Base-by-base conservation (phyloP, 2,888 invertebrate species). In the Pterobdella sp. region DNA sequence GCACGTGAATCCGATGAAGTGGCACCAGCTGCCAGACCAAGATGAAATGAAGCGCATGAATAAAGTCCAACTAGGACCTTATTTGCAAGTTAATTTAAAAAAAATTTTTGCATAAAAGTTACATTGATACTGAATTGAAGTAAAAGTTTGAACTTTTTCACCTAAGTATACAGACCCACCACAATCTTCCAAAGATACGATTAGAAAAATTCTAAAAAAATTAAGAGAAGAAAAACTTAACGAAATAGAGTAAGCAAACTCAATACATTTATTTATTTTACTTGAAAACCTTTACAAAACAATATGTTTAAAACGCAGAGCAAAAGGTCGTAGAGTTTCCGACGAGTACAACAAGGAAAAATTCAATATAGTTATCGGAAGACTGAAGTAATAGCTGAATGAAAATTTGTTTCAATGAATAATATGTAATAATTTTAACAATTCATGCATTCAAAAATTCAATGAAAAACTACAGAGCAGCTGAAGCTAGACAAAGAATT, bases 401-500 rank as follows among this genome's bases (percentile, higher is more conserved):
- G 31, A 68, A 3, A 42, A 68, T n/a, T 67, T 67, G 14, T 1
- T 29, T 49, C 1, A 52, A 1, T 42, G 14, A 29, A 1, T n/a
- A 0, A 42, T 52, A 29, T 42, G 26, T 31, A 29, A 49, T 31
- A 42, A 29, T 29, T 1, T 52, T 3, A 52, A 42, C 18, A 52
- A 2, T 34, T 14, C 18, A 2, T n/a, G 31, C 4, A 34, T 3
- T 67, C 22, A 31, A 67, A 18, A 4, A 10, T 64, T 64, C 64
- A 26, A 37, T 37, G 4, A 31, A 2, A 37, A 36, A 37, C 18
- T 68, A 42, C 60, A 71, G 71, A 56, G 71, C 71, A 1, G 71
- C 71, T 29, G 71, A 71, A 34, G 71, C 71, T 1, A 56, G 60
- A 10, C 71, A 71, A 31, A 71, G 71, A 63, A 71, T 71, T 71